Base-by-base conservation (phyloP, 2,888 invertebrate species). In the Megastigmus dorsalis region DNA sequence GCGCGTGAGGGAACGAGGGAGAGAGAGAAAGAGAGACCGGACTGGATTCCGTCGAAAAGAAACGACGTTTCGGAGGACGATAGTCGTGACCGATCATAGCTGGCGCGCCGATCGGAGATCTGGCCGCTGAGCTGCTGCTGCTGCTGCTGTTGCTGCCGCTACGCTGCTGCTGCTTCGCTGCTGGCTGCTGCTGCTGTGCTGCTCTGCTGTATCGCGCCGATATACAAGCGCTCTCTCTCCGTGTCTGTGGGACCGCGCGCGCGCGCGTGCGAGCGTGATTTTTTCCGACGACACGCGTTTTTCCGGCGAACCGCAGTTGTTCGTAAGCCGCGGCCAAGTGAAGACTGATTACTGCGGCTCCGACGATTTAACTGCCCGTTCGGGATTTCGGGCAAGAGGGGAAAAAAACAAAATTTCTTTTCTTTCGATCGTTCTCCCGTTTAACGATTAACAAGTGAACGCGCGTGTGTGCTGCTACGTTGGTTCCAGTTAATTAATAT, bases 1-100 rank as follows among this genome's bases (percentile, higher is more conserved):
- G 76, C 30, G 74, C n/a, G 74, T 43, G 65, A 52, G 67, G 36
- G 67, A 69, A 66, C 57, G 77, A 69, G 75, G 63, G 70, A 55
- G 54, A 60, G 50, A 60, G 66, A 60, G 69, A 38, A 69, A 52
- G 72, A 59, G 57, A 65, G 74, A 71, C 78, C 78, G 81, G 83
- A 81, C 81, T 84, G 82, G 84, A 84, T 84, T 84, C 84, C 83
- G 83, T 84, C 85, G 85, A 87, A 87, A 87, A 87, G 87, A 88
- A 87, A 87, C 87, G 86, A 85, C 85, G 86, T 86, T 87, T 86
- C 86, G 83, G 84, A 84, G 86, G 86, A 79, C 80, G 81, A 86
- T 87, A 87, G 87, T 87, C 86, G 86, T 85, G 85, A 86, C 86
- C 87, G 87, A 87, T 86, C 87, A 87, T 87, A 86, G 88, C 87